phyloP scores from a whole-genome alignment of 2,888 invertebrate species.

The Myathropa florea region DNA sequence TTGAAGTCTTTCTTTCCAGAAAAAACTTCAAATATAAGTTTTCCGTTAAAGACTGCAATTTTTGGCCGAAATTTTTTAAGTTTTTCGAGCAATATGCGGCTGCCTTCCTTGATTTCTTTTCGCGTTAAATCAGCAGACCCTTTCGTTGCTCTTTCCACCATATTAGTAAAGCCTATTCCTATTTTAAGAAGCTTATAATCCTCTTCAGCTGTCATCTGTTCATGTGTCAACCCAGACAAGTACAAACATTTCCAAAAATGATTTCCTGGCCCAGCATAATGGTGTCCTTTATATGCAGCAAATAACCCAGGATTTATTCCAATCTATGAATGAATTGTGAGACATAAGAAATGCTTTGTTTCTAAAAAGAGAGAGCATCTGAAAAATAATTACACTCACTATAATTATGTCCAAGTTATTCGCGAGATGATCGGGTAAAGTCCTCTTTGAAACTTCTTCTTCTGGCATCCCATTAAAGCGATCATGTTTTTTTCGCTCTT shows the following conservation, averaged over 20 bases:
- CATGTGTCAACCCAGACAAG: conserved; percentile 95
- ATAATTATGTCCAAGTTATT: conserved; percentile 98
- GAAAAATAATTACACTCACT: conserved; percentile 88
- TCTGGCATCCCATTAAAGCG: conserved; percentile 98
- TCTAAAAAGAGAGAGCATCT: neutral
- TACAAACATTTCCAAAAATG: conserved; percentile 99
- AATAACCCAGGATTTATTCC: conserved; percentile 98
- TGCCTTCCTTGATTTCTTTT: conserved; percentile 96
- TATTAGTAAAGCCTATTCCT: conserved; percentile 99
- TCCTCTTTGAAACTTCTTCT: conserved; percentile 96
- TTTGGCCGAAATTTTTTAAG: conserved; percentile 95
- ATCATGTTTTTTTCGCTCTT: conserved; percentile 96
- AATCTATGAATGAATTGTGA: conserved; percentile 84
- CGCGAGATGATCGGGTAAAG: conserved; percentile 96
- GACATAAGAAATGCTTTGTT: neutral
- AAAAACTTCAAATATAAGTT: conserved; percentile 98
- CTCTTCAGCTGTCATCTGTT: conserved; percentile 97
- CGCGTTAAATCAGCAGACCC: conserved; percentile 97
- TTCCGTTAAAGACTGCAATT: conserved; percentile 99
- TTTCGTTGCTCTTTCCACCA: conserved; percentile 97
- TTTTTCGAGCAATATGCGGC: conserved; percentile 93
- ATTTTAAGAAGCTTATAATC: conserved; percentile 95
- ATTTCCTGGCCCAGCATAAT: conserved; percentile 99
- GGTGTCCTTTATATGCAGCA: conserved; percentile 98
- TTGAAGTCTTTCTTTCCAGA: conserved; percentile 98